These are phyloP conservation scores for Cherax destructor DNA, from an alignment of 1,140 invertebrate species.

Conservation along the genomic window DNA sequence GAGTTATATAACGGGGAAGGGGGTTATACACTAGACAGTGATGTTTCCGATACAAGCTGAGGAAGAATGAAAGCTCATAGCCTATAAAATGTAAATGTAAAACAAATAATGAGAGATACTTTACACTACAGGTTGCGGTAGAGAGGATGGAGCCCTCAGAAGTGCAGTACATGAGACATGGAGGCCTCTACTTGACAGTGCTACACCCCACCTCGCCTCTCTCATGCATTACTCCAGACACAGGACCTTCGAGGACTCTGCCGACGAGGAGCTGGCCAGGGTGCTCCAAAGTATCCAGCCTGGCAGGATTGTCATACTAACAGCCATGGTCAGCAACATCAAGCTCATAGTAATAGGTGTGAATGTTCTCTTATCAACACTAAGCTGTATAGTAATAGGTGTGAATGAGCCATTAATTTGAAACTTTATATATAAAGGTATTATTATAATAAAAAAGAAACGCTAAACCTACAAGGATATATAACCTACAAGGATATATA, in stretches of 20 bases:
- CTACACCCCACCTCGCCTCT: slow-evolving; percentile 24
- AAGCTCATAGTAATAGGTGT: no score
- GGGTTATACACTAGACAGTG: no score
- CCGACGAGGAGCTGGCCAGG: slow-evolving; percentile 20
- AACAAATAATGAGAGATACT: not conserved
- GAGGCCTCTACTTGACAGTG: slow-evolving; percentile 55
- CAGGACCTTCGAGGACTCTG: slow-evolving; percentile 41
- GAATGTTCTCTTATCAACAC: no score
- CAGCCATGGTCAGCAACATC: slow-evolving; percentile 54
- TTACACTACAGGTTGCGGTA: not conserved
- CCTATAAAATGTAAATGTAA: not conserved
- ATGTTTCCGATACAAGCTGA: no score
- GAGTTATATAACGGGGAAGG: no score
- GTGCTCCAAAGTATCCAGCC: slow-evolving; percentile 43
- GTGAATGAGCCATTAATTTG: no score
- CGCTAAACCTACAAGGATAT: no score
- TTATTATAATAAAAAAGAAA: no score
- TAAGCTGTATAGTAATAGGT: no score
- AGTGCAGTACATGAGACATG: slow-evolving; percentile 41
- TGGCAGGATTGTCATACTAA: slow-evolving; percentile 48
- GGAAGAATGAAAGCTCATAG: no score
- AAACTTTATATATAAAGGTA: no score
- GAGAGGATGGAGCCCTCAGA: slow-evolving; percentile 19
- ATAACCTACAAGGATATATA: no score
- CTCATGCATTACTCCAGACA: slow-evolving; percentile 38